A percentile compares a stretch with the other conserved stretches of the same genome.
These are phyloP conservation scores for Loripinus fragilis DNA, from an alignment of 2,888 invertebrate genomes.

Conservation along the genomic window DNA sequence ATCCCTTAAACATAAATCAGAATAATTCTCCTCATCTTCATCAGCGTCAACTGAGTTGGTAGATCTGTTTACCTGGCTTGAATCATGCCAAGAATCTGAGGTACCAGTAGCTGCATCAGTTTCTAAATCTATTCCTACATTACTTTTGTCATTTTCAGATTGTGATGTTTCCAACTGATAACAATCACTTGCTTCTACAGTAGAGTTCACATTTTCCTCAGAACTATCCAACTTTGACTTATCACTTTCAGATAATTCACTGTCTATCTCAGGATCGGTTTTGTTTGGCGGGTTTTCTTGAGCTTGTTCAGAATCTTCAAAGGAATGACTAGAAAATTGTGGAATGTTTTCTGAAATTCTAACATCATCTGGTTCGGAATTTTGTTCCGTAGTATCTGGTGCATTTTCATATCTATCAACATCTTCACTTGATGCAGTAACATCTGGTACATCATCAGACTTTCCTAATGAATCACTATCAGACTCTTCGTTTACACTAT, in stretches of 20 bases:
- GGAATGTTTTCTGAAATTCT: constrained; percentile 1
- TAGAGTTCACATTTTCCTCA: background rate
- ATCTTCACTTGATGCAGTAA: background rate
- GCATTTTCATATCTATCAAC: background rate
- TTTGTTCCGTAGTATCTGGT: background rate
- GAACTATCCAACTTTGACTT: background rate
- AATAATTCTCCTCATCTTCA: background rate
- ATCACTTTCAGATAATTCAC: background rate
- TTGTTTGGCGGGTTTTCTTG: background rate
- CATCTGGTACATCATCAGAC: background rate
- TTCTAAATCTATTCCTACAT: too few relatives aligned
- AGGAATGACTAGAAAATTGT: constrained; percentile 17
- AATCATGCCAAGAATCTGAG: background rate
- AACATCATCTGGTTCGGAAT: background rate
- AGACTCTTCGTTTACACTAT: background rate
- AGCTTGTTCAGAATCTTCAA: background rate
- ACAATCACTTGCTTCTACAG: background rate
- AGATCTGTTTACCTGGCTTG: background rate
- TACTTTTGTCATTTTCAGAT: too few relatives aligned
- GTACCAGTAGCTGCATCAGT: too few relatives aligned
- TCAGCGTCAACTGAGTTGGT: background rate
- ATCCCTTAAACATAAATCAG: background rate
- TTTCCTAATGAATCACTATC: background rate
- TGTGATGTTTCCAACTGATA: too few relatives aligned
- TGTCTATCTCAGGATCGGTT: background rate